Evolutionary conservation across 2,797 vertebrate genomes (phyloP).

Genomic region (Catostomus latipinnis): DNA sequence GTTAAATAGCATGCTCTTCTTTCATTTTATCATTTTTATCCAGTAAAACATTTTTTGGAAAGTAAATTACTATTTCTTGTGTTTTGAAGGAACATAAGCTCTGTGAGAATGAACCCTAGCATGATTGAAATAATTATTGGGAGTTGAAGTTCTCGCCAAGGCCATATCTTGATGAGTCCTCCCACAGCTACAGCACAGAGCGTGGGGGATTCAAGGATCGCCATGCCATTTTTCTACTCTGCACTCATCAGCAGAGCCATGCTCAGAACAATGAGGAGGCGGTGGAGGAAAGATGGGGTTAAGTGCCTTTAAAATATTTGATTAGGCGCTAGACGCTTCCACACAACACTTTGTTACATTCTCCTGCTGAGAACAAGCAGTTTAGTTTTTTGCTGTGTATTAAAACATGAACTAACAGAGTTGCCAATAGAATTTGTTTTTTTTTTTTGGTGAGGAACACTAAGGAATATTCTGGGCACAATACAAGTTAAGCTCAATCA

Average conservation of each 20-base stretch:
- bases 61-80: conserved; percentile 26
- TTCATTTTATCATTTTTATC: background rate
- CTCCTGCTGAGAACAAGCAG: background rate
- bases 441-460: no score
- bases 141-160: conserved; percentile 49
- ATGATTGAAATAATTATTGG: conserved; percentile 54
- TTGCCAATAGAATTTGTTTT: background rate
- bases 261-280: conserved; percentile 14
- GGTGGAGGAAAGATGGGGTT: conserved; percentile 38
- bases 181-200: conserved; percentile 41
- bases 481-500: no score
- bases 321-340: conserved; percentile 42
- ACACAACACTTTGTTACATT: conserved; percentile 36
- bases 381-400: conserved; percentile 7
- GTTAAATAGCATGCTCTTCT: background rate
- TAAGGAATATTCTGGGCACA: no score
- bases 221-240: conserved; percentile 10
- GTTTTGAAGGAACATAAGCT: conserved; percentile 12
- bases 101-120: conserved; percentile 27
- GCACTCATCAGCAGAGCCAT: conserved; percentile 33
- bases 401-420: conserved; percentile 4
- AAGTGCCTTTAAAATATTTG: conserved; percentile 52
- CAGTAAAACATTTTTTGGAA: background rate
- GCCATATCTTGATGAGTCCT: conserved; percentile 45
- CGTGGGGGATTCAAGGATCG: conserved; percentile 33